phyloP scores from a whole-genome alignment of 2,113 vertebrate genomes.

The Scatophagus argus region DNA sequence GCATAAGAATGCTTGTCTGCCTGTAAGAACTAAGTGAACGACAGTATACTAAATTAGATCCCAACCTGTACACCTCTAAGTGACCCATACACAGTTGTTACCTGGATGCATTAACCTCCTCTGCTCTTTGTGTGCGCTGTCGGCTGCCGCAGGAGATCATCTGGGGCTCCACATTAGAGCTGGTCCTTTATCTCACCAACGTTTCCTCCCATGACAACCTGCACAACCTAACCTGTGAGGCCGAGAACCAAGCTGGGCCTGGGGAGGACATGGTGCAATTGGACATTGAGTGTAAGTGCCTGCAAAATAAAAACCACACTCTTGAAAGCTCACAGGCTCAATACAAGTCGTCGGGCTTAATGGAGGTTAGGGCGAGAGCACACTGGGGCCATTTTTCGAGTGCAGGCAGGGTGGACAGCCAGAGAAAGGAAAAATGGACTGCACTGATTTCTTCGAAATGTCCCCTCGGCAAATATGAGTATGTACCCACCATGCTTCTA shows the following conservation, averaged over 20 bases:
- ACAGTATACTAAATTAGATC: conserved; percentile 24
- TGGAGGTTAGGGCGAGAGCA: conserved; percentile 68
- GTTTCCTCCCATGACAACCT: conserved; percentile 83
- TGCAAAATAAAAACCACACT: conserved; percentile 49
- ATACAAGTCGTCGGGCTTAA: conserved; percentile 61
- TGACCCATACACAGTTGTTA: conserved; percentile 7
- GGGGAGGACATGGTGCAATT: conserved; percentile 79
- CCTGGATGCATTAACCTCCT: conserved; percentile 15
- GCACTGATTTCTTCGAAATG: conserved; percentile 69
- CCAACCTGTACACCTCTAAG: conserved; percentile 11
- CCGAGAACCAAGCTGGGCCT: conserved; percentile 85
- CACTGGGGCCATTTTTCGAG: conserved; percentile 54
- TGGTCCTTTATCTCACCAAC: conserved; percentile 77
- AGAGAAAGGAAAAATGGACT: conserved; percentile 66
- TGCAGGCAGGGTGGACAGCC: conserved; percentile 63
- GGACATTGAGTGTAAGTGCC: conserved; percentile 87
- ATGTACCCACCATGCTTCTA: conserved; percentile 64
- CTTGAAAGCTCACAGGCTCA: conserved; percentile 58
- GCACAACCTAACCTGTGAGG: conserved; percentile 85
- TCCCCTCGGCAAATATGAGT: conserved; percentile 60
- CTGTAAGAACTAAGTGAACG: no score
- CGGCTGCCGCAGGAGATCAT: conserved; percentile 63
- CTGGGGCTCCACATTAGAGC: conserved; percentile 68
- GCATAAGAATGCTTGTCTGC: no score
- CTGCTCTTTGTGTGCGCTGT: background rate